Evolutionary conservation across 2,797 vertebrate genomes (phyloP).

Genomic region (Siniperca obscura): DNA sequence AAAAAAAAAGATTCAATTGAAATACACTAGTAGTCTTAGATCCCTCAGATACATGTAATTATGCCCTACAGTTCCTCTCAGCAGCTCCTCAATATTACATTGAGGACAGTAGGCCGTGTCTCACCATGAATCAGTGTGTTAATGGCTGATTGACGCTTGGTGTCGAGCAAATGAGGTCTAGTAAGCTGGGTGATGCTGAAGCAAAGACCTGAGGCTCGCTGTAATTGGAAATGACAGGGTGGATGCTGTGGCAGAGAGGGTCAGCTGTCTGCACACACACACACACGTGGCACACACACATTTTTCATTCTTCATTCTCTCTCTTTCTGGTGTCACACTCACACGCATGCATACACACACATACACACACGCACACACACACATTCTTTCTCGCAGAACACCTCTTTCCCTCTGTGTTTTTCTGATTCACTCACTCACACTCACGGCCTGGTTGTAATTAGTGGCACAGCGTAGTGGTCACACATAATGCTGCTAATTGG

Average conservation of each 20-base stretch:
- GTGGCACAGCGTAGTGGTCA: constrained; percentile 77
- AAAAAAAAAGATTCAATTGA: constrained; percentile 26
- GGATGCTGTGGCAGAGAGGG: constrained; percentile 56
- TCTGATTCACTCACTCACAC: constrained; percentile 48
- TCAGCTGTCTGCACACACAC: constrained; percentile 38
- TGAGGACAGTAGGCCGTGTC: constrained; percentile 47
- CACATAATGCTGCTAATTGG: constrained; percentile 82
- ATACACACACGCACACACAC: not conserved
- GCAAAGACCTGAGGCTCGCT: constrained; percentile 59
- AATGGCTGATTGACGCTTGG: constrained; percentile 67
- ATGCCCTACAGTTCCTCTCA: constrained; percentile 42
- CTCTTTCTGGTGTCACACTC: constrained; percentile 28
- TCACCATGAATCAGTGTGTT: constrained; percentile 60
- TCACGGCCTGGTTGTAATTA: constrained; percentile 75
- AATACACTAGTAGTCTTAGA: constrained; percentile 16
- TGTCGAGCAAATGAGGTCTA: constrained; percentile 71
- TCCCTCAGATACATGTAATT: constrained; percentile 39
- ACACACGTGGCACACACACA: constrained; percentile 1
- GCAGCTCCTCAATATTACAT: constrained; percentile 43
- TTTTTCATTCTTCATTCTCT: constrained; percentile 18
- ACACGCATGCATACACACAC: not conserved
- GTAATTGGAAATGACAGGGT: constrained; percentile 77
- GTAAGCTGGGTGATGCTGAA: constrained; percentile 60
- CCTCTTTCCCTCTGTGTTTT: constrained; percentile 28
- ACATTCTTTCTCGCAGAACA: constrained; percentile 27